These are phyloP conservation scores for Macrostomum cliftonense DNA, from an alignment of 2,888 invertebrate species.

Conservation along the genomic window DNA sequence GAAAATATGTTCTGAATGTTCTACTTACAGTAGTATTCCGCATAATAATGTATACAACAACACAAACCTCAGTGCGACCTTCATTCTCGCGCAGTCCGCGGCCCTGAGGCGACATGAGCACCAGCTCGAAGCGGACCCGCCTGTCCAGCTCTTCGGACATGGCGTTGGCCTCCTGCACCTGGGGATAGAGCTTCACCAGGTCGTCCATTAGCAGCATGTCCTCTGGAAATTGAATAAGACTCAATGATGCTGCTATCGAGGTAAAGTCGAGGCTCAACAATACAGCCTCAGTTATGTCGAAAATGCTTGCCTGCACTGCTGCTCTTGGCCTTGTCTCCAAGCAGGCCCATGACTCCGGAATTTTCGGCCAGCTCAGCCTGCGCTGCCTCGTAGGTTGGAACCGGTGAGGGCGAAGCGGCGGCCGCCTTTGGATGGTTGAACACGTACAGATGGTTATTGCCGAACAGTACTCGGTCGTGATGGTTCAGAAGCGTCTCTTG, in stretches of 20 bases:
- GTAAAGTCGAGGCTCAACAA: too few relatives aligned
- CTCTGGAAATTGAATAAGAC: constrained; percentile 16
- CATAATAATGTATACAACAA: neutral
- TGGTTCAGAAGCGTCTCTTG: constrained; percentile 15
- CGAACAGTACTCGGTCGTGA: constrained; percentile 14
- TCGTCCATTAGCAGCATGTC: constrained; percentile 31
- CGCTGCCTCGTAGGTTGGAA: constrained; percentile 26
- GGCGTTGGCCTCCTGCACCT: constrained; percentile 29
- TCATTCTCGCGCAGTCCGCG: constrained; percentile 18
- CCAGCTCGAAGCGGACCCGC: constrained; percentile 27
- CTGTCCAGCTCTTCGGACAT: constrained; percentile 31
- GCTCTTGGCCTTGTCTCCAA: constrained; percentile 15
- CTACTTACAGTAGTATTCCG: neutral
- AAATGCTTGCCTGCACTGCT: constrained; percentile 15
- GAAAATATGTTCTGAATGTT: too few relatives aligned
- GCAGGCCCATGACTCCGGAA: constrained; percentile 23
- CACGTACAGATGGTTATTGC: constrained; percentile 24
- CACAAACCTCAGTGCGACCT: constrained; percentile 25
- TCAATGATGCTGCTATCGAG: too few relatives aligned
- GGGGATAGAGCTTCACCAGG: constrained; percentile 25
- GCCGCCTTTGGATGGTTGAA: constrained; percentile 23
- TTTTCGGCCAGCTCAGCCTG: constrained; percentile 30
- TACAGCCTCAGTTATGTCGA: too few relatives aligned
- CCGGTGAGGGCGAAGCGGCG: neutral
- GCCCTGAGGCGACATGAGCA: constrained; percentile 25